phyloP scores from a whole-genome alignment of 2,797 vertebrate species.

The Acrocephalus scirpaceus region DNA sequence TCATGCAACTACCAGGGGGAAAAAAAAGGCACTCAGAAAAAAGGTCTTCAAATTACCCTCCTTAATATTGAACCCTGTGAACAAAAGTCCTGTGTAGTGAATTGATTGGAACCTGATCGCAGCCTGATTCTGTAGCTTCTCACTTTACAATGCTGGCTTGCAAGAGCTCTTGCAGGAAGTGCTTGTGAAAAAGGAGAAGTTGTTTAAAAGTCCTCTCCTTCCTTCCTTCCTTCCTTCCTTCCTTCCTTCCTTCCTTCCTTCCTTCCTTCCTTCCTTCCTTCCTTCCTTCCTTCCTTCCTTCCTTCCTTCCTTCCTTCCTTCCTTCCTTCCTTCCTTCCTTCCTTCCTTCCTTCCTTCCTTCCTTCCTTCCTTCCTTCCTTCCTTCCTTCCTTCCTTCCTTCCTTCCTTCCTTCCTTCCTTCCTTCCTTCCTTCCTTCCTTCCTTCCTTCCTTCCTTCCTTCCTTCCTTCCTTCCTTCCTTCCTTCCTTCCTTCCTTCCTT shows the following conservation, averaged over 20 bases:
- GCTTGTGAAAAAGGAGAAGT: slow-evolving; percentile 1
- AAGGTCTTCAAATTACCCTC: not conserved
- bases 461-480: no score
- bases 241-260: no score
- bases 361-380: no score
- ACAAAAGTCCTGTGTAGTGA: not conserved
- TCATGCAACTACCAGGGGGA: not conserved
- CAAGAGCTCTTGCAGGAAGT: not conserved
- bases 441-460: not conserved
- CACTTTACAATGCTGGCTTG: not conserved
- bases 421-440: no score
- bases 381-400: not conserved
- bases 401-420: no score
- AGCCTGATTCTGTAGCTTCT: not conserved
- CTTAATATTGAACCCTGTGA: not conserved
- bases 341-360: not conserved
- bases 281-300: not conserved
- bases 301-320: no score
- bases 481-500: no score
- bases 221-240: no score
- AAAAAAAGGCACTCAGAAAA: not conserved
- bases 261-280: no score
- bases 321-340: no score
- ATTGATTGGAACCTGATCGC: not conserved
- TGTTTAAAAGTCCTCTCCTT: not conserved